Evolutionary conservation across 2,113 vertebrate genomes (phyloP).

Genomic region (Thunnus thynnus): DNA sequence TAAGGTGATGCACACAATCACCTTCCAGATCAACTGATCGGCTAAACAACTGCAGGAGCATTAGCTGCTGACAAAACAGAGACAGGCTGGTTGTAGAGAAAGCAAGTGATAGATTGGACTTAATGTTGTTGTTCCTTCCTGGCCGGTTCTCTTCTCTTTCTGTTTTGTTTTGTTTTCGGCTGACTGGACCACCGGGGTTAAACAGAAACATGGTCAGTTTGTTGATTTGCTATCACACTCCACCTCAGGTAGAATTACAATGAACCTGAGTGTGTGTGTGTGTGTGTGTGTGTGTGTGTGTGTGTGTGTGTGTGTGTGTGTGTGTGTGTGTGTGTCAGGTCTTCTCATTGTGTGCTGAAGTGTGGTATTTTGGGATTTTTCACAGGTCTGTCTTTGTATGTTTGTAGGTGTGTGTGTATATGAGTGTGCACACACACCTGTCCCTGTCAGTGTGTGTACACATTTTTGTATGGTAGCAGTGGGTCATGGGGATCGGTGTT

Average conservation of each 20-base stretch:
- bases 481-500: too few relatives aligned
- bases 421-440: not conserved
- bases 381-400: too few relatives aligned
- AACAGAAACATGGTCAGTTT: not conserved
- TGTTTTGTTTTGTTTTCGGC: not conserved
- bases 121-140: not conserved
- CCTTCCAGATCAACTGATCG: too few relatives aligned
- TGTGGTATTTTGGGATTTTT: constrained; percentile 27
- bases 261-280: not conserved
- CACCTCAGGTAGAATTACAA: constrained; percentile 2
- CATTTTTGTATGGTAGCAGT: not conserved
- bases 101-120: not conserved
- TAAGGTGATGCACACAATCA: not conserved
- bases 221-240: not conserved
- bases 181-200: not conserved
- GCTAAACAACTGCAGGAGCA: not conserved
- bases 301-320: not conserved
- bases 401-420: not conserved
- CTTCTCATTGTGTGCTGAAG: not conserved
- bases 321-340: not conserved
- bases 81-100: not conserved
- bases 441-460: not conserved
- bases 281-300: not conserved
- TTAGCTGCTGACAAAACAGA: not conserved
- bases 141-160: not conserved